Base-by-base conservation (phyloP, 2,113 vertebrate species). In the Geothlypis trichas region DNA sequence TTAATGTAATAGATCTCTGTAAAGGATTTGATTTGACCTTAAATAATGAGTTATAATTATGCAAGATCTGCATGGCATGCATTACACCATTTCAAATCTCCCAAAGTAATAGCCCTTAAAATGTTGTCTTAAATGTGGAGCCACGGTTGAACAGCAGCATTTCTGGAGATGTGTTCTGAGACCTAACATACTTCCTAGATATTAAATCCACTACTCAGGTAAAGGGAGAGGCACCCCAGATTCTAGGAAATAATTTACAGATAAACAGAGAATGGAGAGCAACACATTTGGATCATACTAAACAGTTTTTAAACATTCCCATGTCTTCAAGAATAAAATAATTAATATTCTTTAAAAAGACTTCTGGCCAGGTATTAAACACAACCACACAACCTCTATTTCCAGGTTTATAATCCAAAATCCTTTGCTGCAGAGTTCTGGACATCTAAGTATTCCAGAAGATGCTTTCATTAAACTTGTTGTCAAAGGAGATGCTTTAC, bases 41-140 rank as follows among this genome's bases (percentile, higher is more conserved):
- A 92, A 91, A 85, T 93, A 92, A 90, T 79, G 39, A 83, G 88
- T 74, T 84, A 77, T 46, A 93, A 80, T 83, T 88, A 84, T 19
- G 23, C 46, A 86, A 86, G 28, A 83, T 83, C 35, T 23, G 30
- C 63, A 73, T 51, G 41, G 14, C n/a, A 49, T 39, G 33, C n/a
- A 46, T 86, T 90, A 69, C 46, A 83, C 20, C 82, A 68, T 71
- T 80, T 94, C 41, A 90, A 76, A 71, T 18, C 16, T 76, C 46
- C 20, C 39, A 41, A 51, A 84, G 9, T 49, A 89, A 85, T 21
- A 88, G 67, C 37, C 35, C 19, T 87, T 71, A 67, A 93, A 89
- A 57, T 28, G 30, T 35, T 63, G 5, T 19, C 87, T 68, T 52
- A 68, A 84, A 75, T 31, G 22, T 68, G 31, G 27, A 93, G 22